Conservation (phyloP, 2,888 invertebrate genomes). For the Bombyx huttoni region DNA sequence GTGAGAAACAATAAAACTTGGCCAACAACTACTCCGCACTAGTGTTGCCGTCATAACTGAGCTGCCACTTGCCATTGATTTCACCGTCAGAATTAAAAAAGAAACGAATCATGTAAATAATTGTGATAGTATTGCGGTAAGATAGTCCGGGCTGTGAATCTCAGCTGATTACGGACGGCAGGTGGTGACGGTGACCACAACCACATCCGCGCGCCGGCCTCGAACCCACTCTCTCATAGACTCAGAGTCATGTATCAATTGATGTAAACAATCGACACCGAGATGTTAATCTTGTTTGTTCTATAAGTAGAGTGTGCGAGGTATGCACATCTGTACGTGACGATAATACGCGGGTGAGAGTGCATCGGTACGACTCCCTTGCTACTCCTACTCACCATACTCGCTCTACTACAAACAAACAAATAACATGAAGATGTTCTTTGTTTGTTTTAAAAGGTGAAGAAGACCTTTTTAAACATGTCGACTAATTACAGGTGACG, state of each 20-base stretch:
- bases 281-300: neutral
- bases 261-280: neutral
- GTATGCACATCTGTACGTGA: too few relatives aligned
- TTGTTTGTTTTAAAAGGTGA: too few relatives aligned
- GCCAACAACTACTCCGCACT: too few relatives aligned
- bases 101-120: neutral
- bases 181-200: slow-evolving; percentile 7
- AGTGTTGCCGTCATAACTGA: too few relatives aligned
- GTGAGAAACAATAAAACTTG: too few relatives aligned
- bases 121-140: neutral
- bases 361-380: too few relatives aligned
- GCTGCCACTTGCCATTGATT: neutral
- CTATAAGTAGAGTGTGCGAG: neutral
- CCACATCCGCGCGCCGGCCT: slow-evolving; percentile 6
- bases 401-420: too few relatives aligned
- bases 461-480: too few relatives aligned
- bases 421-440: too few relatives aligned
- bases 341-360: too few relatives aligned
- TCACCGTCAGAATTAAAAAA: neutral
- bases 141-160: slow-evolving; percentile 3
- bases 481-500: too few relatives aligned
- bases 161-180: slow-evolving; percentile 4
- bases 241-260: neutral
- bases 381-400: too few relatives aligned
- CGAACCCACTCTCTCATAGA: neutral